Evolutionary conservation across 2,888 invertebrate species (phyloP), one percentile per base, ranked within the genome.

Genomic region (Luperina nickerlii): DNA sequence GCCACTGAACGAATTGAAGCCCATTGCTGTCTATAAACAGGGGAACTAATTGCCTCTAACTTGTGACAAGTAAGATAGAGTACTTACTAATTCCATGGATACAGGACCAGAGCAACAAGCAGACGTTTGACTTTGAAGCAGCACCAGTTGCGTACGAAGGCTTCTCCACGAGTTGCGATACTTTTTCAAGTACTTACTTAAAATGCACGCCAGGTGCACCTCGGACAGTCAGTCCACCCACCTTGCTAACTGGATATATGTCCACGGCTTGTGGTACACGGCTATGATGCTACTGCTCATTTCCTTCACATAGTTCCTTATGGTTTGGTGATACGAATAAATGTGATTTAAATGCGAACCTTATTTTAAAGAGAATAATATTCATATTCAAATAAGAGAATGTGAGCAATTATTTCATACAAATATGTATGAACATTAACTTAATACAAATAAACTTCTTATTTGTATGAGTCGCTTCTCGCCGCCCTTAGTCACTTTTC

Each of bases 1-100:
- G 54, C 13, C 6, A 32, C 60, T 9, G 20, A 11, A 45, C 11
- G n/a, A 74, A 51, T 69, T 67, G 66, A 27, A 69, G 9, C 24
- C 38, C 24, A 63, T 82, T 62, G 66, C 42, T 81, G 27, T 57
- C 24, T n/a, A 15, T 11, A 60, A 71, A 27, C 71, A 71, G 15
- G 9, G 2, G 15, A 42, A 18, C 48, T 24, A 9, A 66, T 57
- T n/a, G 20, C 0, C 20, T 13, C 38, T 38, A n/a, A 18, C 6
- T 62, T n/a, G 11, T 62, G n/a, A 62, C 20, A 62, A 63, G 62
- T 20, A 42, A 62, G 11, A 71, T 20, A 71, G 3, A 60, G 11
- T 42, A 38, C n/a, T 62, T 62, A 63, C 42, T 71, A 71, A 71
- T 63, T 62, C 63, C 71, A 71, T 42, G 20, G 71, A 71, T 20